Evolutionary conservation across 2,888 invertebrate genomes (phyloP).

Genomic region (Lithophane semibrunnea): DNA sequence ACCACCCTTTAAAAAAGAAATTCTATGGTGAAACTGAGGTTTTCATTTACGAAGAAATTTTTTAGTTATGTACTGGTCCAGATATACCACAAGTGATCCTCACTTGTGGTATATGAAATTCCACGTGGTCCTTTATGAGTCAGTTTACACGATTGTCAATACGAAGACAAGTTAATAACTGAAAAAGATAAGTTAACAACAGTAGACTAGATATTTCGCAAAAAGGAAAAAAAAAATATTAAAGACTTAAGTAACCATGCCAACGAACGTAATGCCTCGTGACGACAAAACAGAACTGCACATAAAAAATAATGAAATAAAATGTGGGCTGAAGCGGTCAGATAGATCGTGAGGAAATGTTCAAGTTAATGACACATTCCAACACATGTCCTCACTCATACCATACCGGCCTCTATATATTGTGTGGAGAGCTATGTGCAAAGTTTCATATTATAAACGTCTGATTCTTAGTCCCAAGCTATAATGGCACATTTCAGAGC

Average conservation of each 20-base stretch:
- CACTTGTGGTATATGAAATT: too few relatives aligned
- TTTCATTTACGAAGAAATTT: not conserved
- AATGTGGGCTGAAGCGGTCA: slow-evolving; percentile 35
- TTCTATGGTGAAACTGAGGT: not conserved
- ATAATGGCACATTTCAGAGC: not conserved
- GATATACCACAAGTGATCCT: not conserved
- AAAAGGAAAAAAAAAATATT: slow-evolving; percentile 29
- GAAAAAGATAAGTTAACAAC: not conserved
- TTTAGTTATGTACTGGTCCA: not conserved
- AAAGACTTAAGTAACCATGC: slow-evolving; percentile 25
- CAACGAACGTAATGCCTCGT: slow-evolving; percentile 21
- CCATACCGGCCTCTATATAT: slow-evolving; percentile 1
- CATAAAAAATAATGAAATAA: slow-evolving; percentile 38
- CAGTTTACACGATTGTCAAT: slow-evolving; percentile 4
- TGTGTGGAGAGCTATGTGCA: slow-evolving; percentile 9
- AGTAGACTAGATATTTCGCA: slow-evolving; percentile 20
- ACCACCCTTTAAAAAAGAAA: not conserved
- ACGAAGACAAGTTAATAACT: slow-evolving; percentile 1
- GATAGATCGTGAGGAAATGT: slow-evolving; percentile 48
- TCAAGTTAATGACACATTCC: slow-evolving; percentile 59
- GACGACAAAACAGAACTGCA: slow-evolving; percentile 1
- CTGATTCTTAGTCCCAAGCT: not conserved
- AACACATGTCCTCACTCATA: slow-evolving; percentile 32
- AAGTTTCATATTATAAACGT: not conserved
- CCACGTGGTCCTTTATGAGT: not conserved